Evolutionary conservation across 2,888 invertebrate genomes (phyloP), one percentile per base, ranked within the genome.

Genomic region (Epiblema foenella): DNA sequence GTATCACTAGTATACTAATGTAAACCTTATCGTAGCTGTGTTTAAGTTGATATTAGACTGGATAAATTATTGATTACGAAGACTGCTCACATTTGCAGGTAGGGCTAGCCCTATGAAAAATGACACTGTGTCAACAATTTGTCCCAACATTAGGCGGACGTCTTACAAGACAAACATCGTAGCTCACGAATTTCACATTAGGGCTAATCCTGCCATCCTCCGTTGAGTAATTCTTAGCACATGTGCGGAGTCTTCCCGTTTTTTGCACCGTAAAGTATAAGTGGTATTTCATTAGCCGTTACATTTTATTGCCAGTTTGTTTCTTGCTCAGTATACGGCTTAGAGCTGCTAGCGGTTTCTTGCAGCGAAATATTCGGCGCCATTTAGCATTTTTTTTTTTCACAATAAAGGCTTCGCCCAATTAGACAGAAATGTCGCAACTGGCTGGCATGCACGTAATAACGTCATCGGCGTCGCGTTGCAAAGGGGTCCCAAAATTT

Each of bases 111-210:
- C 87, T 84, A 85, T 88, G 92, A 91, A 93, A 93, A 86, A 89
- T 86, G 92, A 92, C 86, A 90, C 91, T 88, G 82, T 84, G 89
- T 90, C 88, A 92, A 91, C 92, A 93, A 91, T 90, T 91, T 91
- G 91, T 91, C 85, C 86, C 85, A 86, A 82, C 89, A 90, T 90
- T 88, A 89, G 83, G 75, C 77, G 80, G 83, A 85, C 87, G 86
- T 80, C 85, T 88, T 89, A 86, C 88, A 89, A 92, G 83, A 88
- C 85, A 92, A 92, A 93, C 90, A 91, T 74, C 78, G 85, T 83
- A 86, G 83, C 89, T 87, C 91, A 91, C 92, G 91, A 87, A 91
- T 86, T 85, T 87, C 85, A 88, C 89, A 90, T 92, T 87, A 89
- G 82, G 54, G 81, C 86, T 93, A 93, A 93, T 92, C 92, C 90